Percentiles rank a stretch among this genome's conserved stretches.
These are phyloP conservation scores for Acrocephalus scirpaceus DNA, from an alignment of 2,797 vertebrate genomes.

Conservation along the genomic window DNA sequence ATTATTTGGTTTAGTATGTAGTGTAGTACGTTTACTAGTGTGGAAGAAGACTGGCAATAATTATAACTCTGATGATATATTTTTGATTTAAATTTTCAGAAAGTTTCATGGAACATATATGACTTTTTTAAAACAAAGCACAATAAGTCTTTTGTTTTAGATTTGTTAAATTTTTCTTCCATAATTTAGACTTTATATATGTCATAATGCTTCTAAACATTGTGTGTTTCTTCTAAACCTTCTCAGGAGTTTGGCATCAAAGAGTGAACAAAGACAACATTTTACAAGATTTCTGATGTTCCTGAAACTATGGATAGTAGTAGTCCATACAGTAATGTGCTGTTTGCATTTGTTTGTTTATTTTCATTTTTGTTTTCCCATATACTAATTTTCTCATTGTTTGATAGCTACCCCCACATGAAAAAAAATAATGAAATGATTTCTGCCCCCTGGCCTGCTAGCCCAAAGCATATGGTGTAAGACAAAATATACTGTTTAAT, in stretches of 20 bases:
- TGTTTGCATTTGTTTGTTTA: neutral
- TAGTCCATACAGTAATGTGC: neutral
- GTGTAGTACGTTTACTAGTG: neutral
- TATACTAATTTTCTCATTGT: neutral
- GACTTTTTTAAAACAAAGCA: neutral
- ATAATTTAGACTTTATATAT: neutral
- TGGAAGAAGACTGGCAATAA: neutral
- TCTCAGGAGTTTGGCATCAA: neutral
- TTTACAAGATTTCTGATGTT: neutral
- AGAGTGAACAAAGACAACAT: accelerated
- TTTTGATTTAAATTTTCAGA: neutral
- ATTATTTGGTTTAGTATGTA: neutral
- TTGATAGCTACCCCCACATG: neutral
- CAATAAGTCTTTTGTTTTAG: neutral
- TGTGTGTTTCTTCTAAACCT: neutral
- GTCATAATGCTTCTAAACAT: accelerated
- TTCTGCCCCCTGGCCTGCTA: neutral
- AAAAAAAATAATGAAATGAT: accelerated
- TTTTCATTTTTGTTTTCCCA: neutral
- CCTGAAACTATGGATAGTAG: neutral
- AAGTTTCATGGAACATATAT: neutral
- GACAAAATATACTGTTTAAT: neutral
- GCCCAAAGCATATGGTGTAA: no score
- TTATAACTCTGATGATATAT: no score
- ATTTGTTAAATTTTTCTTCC: neutral